A percentile compares a stretch with the other conserved stretches of the same genome.
Evolutionary conservation across 2,888 invertebrate genomes (phyloP).

Genomic region (Papilio elwesi): DNA sequence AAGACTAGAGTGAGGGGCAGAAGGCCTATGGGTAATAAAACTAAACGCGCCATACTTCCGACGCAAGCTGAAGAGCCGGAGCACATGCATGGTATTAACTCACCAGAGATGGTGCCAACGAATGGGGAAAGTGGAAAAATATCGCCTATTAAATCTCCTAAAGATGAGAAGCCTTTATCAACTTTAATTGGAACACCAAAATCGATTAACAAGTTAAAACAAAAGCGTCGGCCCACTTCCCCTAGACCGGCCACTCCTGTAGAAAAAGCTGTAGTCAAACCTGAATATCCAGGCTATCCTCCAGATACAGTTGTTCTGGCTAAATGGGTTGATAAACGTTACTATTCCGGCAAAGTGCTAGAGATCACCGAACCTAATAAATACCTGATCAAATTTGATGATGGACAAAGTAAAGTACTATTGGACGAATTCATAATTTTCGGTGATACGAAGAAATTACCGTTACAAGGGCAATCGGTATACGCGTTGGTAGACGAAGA

Average conservation of each 20-base stretch:
- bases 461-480: slow-evolving; percentile 81
- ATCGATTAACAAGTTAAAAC: slow-evolving; percentile 73
- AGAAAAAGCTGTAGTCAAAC: slow-evolving; percentile 64
- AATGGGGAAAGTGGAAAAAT: slow-evolving; percentile 67
- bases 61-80: slow-evolving; percentile 76
- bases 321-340: slow-evolving; percentile 87
- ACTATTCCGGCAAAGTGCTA: slow-evolving; percentile 86
- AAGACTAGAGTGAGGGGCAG: slow-evolving; percentile 75
- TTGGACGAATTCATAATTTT: slow-evolving; percentile 86
- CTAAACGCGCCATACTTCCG: slow-evolving; percentile 73
- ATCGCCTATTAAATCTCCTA: slow-evolving; percentile 66
- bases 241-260: slow-evolving; percentile 77
- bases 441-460: slow-evolving; percentile 78
- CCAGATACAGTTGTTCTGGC: slow-evolving; percentile 84
- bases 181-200: slow-evolving; percentile 72
- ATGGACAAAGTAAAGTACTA: slow-evolving; percentile 84
- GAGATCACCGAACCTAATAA: slow-evolving; percentile 84
- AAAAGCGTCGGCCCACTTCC: slow-evolving; percentile 71
- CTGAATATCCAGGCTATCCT: slow-evolving; percentile 69
- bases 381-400: slow-evolving; percentile 86
- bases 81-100: slow-evolving; percentile 76
- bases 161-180: slow-evolving; percentile 71
- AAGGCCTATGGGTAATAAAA: slow-evolving; percentile 72
- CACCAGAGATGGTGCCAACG: slow-evolving; percentile 78
- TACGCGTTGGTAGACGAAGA: slow-evolving; percentile 82